A percentile compares a stretch with the other conserved stretches of the same genome.
Evolutionary conservation across 2,113 vertebrate species (phyloP).

Genomic region (Alexandromys fortis): DNA sequence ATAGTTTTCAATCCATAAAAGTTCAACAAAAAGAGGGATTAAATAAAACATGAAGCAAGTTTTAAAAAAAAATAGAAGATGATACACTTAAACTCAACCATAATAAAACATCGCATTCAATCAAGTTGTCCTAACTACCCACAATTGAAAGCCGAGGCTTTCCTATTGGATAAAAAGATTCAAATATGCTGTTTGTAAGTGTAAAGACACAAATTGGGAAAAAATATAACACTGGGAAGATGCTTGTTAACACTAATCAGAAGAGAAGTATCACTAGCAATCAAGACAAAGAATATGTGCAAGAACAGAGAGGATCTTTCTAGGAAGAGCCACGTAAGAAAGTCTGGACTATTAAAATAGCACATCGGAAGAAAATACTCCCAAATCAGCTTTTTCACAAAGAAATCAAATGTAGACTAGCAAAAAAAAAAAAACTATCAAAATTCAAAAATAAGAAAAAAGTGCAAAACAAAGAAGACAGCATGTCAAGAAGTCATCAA

Average conservation of each 20-base stretch:
- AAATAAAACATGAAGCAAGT: background rate
- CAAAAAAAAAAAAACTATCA: background rate
- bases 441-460: slow-evolving; percentile 42
- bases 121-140: background rate
- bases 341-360: background rate
- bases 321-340: background rate
- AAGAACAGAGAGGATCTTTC: background rate
- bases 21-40: background rate
- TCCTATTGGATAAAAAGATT: background rate
- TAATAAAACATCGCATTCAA: slow-evolving; percentile 1
- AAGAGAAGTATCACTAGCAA: background rate
- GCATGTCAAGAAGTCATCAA: background rate
- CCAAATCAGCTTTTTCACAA: background rate
- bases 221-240: background rate
- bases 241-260: background rate
- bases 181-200: background rate
- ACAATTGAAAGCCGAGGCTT: background rate
- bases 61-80: background rate
- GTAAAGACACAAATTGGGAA: background rate
- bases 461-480: background rate
- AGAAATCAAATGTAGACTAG: background rate
- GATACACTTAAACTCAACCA: background rate
- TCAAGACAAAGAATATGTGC: background rate
- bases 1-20: background rate
- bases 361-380: background rate